Evolutionary conservation across 2,113 vertebrate genomes (phyloP), one percentile per base, ranked within the genome.

Genomic region (Hystrix brachyura): DNA sequence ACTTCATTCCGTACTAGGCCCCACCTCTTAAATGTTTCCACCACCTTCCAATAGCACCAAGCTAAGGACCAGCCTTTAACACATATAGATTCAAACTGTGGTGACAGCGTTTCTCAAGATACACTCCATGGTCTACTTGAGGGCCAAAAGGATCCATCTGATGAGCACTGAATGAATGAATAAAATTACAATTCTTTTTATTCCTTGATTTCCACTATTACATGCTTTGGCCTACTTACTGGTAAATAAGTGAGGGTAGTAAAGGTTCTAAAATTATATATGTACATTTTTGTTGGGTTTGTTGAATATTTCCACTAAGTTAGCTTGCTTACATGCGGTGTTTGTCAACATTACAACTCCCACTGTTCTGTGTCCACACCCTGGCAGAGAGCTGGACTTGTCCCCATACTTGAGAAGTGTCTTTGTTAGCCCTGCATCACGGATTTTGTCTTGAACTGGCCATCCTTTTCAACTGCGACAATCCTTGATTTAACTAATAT

Each of bases 401-500:
- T 2, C 3, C 9, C 1, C 10, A 23, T 21, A 19, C 69, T 46
- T 62, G 25, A 65, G 62, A 67, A 81, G 48, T 17, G 19, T 53
- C 11, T 62, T 43, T 78, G 17, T 79, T 25, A 57, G 51, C 10
- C 51, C 11, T 51, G 46, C 7, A 4, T 71, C 38, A 38, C 21
- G 38, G 53, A 38, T 48, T 48, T 65, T 95, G 57, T 38, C 80
- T 95, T 87, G 57, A 87, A 18, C 34, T 51, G 46, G 62, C 87
- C 11, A 3, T 48, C 51, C 8, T 89, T 83, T 82, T 82, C 29
- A 71, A 3, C 57, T 88, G 3, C 25, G 48, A 38, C 29, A 64
- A 19, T 82, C 34, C 46, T 89, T 90, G 32, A 80, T 55, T 92
- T 87, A 94, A 86, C 23, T 64, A 78, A 29, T 59, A 59, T 64